Evolutionary conservation across 2,113 vertebrate species (phyloP).

Genomic region (Oryzias melastigma): DNA sequence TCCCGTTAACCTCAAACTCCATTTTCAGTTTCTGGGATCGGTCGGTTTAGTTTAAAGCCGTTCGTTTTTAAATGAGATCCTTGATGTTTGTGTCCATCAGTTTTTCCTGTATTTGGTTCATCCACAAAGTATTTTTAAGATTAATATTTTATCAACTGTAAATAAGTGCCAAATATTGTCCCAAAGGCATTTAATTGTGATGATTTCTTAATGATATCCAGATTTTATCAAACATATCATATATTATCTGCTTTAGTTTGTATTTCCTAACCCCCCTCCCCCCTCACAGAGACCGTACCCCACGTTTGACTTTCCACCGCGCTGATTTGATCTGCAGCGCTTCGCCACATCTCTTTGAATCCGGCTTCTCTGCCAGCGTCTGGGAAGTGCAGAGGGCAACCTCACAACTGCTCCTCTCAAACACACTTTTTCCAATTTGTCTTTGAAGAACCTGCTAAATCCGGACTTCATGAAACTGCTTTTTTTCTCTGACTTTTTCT

Average conservation of each 20-base stretch:
- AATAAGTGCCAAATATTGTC: background rate
- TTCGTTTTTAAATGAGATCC: too few species aligned
- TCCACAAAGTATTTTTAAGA: too few species aligned
- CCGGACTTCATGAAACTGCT: slow-evolving; percentile 39
- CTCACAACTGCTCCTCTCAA: slow-evolving; percentile 59
- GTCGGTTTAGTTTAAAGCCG: too few species aligned
- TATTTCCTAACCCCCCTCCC: slow-evolving; percentile 45
- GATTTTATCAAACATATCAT: background rate
- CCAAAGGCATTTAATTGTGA: background rate
- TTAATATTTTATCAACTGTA: too few species aligned
- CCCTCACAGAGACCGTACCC: slow-evolving; percentile 13
- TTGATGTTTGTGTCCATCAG: too few species aligned
- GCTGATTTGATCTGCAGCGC: slow-evolving; percentile 70
- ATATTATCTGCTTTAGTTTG: slow-evolving; percentile 25
- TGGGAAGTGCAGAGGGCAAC: slow-evolving; percentile 68
- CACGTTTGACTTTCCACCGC: slow-evolving; percentile 37
- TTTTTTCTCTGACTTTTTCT: slow-evolving; percentile 38
- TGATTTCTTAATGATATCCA: background rate
- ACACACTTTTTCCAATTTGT: slow-evolving; percentile 61
- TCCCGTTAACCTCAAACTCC: too few species aligned
- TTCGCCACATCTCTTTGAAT: slow-evolving; percentile 72
- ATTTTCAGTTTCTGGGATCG: too few species aligned
- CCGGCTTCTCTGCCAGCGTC: slow-evolving; percentile 69
- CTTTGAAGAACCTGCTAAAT: slow-evolving; percentile 65
- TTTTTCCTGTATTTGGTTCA: too few species aligned